Evolutionary conservation across 2,888 invertebrate genomes (phyloP), one percentile per base, ranked within the genome.

Genomic region (Chloroclystis v-ata): DNA sequence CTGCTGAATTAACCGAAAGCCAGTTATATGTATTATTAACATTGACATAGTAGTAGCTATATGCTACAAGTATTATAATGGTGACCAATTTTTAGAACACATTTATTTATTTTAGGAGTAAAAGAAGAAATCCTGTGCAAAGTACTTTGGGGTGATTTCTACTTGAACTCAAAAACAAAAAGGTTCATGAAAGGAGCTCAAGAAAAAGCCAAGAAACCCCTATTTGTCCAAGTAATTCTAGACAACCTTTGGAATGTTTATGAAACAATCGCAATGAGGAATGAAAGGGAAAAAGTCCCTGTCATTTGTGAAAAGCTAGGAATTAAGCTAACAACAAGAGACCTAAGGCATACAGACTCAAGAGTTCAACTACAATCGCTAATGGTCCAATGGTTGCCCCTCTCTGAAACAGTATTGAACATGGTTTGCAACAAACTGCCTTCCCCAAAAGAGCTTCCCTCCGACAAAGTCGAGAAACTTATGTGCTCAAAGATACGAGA

Each of bases 121-220:
- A 92, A 92, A 61, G 90, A 91, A 51, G 90, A 91, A 12, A 89
- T 94, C 11, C 80, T 99, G 11, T 89, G 90, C 45, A 92, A 92
- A 76, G 95, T 95, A 0, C 82, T 99, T 0, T 99, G 98, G 98
- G 97, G 98, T 39, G 97, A 99, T 81, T 97, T 90, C 79, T 99
- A 94, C 73, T 89, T 97, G 33, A 95, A 96, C 70, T 75, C 90
- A 1, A 97, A 97, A 82, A 91, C 92, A 2, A 97, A 96, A 80
- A 89, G 92, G 44, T 93, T 97, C 37, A 89, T 93, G 88, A 91
- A 92, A 71, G 97, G 98, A 1, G 98, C 98, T 4, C 94, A 96
- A 77, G 95, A 94, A 58, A 96, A 95, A 73, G 95, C 95, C 0
- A 97, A 97, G 72, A 95, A 95, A 64, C 97, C 97, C 0, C 82